These are phyloP conservation scores for Proteles cristata DNA, from an alignment of 2,113 vertebrate genomes.

Conservation along the genomic window DNA sequence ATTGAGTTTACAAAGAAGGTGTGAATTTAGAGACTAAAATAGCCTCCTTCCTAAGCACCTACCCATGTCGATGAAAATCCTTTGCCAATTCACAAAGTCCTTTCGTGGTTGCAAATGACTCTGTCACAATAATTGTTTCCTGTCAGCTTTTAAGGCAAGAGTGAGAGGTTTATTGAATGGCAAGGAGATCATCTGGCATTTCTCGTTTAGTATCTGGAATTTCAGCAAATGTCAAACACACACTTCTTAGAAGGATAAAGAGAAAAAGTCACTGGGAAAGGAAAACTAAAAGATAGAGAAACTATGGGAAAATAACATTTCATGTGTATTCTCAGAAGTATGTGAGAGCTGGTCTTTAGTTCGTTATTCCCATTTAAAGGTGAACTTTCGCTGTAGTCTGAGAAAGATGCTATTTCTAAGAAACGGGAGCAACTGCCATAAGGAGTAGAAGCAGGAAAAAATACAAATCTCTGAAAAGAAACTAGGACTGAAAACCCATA, in stretches of 20 bases:
- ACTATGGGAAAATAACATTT: conserved; percentile 41
- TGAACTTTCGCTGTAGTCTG: neutral
- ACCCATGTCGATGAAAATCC: conserved; percentile 60
- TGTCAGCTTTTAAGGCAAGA: conserved; percentile 83
- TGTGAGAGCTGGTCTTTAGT: neutral
- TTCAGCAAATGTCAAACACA: conserved; percentile 77
- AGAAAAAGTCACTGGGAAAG: conserved; percentile 66
- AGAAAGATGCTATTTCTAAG: conserved; percentile 51
- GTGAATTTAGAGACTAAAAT: conserved; percentile 71
- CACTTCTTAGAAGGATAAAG: conserved; percentile 77
- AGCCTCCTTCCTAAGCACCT: conserved; percentile 62
- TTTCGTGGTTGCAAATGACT: conserved; percentile 78
- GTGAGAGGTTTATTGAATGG: conserved; percentile 81
- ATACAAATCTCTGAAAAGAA: conserved; percentile 46
- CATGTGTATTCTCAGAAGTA: conserved; percentile 55
- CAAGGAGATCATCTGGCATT: conserved; percentile 83
- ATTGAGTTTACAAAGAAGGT: conserved; percentile 68
- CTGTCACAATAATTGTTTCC: conserved; percentile 83
- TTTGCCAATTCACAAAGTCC: conserved; percentile 77
- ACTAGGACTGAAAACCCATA: conserved; percentile 41
- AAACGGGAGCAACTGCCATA: neutral
- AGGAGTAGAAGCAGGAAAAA: neutral
- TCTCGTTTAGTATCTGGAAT: conserved; percentile 79
- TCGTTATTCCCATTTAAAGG: neutral
- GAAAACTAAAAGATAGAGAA: conserved; percentile 56